These are phyloP conservation scores for Hypomecis atomaria DNA, from an alignment of 2,888 invertebrate species.

Conservation along the genomic window DNA sequence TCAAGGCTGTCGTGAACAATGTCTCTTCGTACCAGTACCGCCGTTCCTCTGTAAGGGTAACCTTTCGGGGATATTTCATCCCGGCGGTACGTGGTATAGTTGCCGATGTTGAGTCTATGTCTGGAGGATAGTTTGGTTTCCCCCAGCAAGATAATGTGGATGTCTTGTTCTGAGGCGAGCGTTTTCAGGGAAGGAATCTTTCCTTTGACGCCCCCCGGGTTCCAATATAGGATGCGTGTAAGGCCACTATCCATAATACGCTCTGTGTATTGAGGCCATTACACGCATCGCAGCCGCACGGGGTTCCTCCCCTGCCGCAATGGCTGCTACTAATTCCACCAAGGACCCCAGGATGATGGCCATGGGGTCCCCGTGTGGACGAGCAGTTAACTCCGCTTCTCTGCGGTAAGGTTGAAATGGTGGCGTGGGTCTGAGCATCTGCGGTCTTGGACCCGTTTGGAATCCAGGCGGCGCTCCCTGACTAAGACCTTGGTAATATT, in stretches of 20 bases:
- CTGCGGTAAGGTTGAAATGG: no score
- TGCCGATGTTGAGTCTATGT: background rate
- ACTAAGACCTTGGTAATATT: no score
- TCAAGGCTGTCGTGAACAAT: conserved; percentile 13
- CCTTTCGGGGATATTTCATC: conserved; percentile 1
- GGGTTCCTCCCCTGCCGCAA: background rate
- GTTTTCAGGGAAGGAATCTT: background rate
- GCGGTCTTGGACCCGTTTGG: no score
- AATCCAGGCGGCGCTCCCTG: no score
- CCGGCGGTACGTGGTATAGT: background rate
- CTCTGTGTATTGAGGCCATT: background rate
- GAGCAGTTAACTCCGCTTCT: no score
- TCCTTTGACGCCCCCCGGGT: conserved; percentile 11
- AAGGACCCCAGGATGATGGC: background rate
- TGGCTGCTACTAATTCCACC: background rate
- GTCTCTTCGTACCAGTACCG: conserved; percentile 8
- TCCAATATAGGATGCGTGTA: conserved; percentile 17
- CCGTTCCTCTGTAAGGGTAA: conserved; percentile 2
- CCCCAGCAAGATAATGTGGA: conserved; percentile 8
- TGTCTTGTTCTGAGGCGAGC: conserved; percentile 5
- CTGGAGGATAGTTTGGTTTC: background rate
- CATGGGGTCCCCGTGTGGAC: background rate
- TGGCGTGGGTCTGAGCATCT: no score
- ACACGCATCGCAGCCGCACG: background rate
- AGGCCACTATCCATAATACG: conserved; percentile 1